phyloP scores from a whole-genome alignment of 2,888 invertebrate species.

The Ichneumoninae sp. region DNA sequence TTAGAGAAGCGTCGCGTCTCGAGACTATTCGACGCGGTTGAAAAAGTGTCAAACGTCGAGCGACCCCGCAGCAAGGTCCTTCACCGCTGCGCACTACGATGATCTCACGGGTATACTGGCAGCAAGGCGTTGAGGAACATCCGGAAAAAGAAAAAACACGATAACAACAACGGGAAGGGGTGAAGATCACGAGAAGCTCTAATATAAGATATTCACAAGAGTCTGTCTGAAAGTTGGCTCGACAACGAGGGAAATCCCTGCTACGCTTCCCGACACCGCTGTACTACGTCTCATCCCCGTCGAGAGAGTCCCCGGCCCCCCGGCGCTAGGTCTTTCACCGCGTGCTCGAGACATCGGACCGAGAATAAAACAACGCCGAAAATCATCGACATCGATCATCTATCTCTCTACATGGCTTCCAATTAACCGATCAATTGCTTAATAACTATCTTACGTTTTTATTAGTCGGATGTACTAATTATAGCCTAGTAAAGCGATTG shows the following conservation, averaged over 20 bases:
- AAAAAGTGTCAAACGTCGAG: constrained; percentile 35
- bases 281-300: constrained; percentile 6
- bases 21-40: constrained; percentile 7
- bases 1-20: not conserved
- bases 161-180: not conserved
- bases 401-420: not conserved
- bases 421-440: not conserved
- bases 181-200: constrained; percentile 26
- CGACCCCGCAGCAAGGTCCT: constrained; percentile 53
- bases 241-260: constrained; percentile 52
- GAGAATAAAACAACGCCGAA: constrained; percentile 32
- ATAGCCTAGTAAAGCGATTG: constrained; percentile 48
- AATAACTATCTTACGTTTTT: not conserved
- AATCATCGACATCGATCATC: not conserved
- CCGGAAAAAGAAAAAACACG: not conserved
- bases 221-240: constrained; percentile 49
- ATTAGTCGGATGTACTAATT: not conserved
- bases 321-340: constrained; percentile 31
- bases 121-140: not conserved
- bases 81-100: constrained; percentile 43
- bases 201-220: constrained; percentile 6
- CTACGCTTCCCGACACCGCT: constrained; percentile 23
- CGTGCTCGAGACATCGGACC: constrained; percentile 22
- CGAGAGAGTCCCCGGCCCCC: constrained; percentile 36
- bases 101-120: not conserved